These are phyloP conservation scores for Busseola fusca DNA, from an alignment of 2,888 invertebrate genomes.

Conservation along the genomic window DNA sequence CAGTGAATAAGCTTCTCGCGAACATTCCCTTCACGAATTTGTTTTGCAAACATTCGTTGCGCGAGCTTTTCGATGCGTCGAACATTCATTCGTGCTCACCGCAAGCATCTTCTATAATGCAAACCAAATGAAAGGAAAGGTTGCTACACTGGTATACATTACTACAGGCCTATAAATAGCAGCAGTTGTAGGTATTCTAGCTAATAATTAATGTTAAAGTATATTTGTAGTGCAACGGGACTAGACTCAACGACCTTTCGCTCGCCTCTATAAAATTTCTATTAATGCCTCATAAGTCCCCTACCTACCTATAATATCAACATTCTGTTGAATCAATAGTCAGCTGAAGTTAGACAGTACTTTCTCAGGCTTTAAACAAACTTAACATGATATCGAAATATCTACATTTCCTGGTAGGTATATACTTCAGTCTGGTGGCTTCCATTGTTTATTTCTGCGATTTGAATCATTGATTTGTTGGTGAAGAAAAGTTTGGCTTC, in stretches of 20 bases:
- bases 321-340: conserved; percentile 16
- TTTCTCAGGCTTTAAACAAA: conserved; percentile 28
- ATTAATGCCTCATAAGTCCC: background rate
- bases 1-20: background rate
- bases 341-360: conserved; percentile 3
- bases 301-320: background rate
- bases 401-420: conserved; percentile 28
- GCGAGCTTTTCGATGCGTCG: background rate
- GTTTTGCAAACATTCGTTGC: background rate
- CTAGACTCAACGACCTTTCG: background rate
- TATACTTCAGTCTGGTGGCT: conserved; percentile 18
- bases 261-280: no score
- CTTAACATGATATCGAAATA: conserved; percentile 15
- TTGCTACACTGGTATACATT: no score
- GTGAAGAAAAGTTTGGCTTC: background rate
- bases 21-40: background rate
- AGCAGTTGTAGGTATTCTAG: background rate
- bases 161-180: background rate
- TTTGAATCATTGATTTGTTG: conserved; percentile 23
- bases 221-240: background rate
- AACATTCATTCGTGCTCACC: background rate
- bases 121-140: background rate
- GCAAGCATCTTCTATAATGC: background rate
- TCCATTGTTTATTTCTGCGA: conserved; percentile 5
- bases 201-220: background rate